These are phyloP conservation scores for Drosophila melanosoma DNA, from an alignment of 2,888 invertebrate genomes.

Conservation along the genomic window DNA sequence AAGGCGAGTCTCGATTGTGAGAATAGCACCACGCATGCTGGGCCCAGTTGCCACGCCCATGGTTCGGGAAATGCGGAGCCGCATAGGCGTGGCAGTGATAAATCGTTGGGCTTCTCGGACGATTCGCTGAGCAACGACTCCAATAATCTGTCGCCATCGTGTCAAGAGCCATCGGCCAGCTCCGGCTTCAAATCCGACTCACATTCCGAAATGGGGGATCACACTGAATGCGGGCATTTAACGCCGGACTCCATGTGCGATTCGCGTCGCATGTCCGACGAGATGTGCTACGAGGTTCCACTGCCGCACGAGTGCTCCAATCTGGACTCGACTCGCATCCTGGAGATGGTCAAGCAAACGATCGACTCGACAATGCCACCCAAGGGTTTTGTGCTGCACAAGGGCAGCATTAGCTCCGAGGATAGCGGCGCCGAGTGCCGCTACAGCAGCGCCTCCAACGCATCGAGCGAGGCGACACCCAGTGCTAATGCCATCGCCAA, in stretches of 20 bases:
- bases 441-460: slow-evolving; percentile 68
- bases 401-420: slow-evolving; percentile 83
- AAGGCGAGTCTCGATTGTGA: slow-evolving; percentile 89
- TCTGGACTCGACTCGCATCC: slow-evolving; percentile 91
- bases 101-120: slow-evolving; percentile 89
- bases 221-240: slow-evolving; percentile 83
- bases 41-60: slow-evolving; percentile 3
- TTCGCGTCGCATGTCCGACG: slow-evolving; percentile 84
- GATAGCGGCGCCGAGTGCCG: slow-evolving; percentile 64
- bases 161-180: slow-evolving; percentile 86
- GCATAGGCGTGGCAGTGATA: slow-evolving; percentile 89
- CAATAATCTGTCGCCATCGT: slow-evolving; percentile 87
- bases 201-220: slow-evolving; percentile 87
- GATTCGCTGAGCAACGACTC: slow-evolving; percentile 90
- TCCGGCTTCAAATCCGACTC: slow-evolving; percentile 87
- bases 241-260: slow-evolving; percentile 85
- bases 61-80: slow-evolving; percentile 77
- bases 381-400: slow-evolving; percentile 87
- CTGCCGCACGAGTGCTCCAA: slow-evolving; percentile 92
- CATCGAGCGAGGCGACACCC: slow-evolving; percentile 56
- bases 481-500: slow-evolving; percentile 40
- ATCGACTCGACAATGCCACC: slow-evolving; percentile 92
- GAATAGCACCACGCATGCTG: slow-evolving; percentile 40
- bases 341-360: slow-evolving; percentile 91
- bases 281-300: slow-evolving; percentile 89